Evolutionary conservation across 2,888 invertebrate species (phyloP).

Genomic region (Coelogynopora nodosa): DNA sequence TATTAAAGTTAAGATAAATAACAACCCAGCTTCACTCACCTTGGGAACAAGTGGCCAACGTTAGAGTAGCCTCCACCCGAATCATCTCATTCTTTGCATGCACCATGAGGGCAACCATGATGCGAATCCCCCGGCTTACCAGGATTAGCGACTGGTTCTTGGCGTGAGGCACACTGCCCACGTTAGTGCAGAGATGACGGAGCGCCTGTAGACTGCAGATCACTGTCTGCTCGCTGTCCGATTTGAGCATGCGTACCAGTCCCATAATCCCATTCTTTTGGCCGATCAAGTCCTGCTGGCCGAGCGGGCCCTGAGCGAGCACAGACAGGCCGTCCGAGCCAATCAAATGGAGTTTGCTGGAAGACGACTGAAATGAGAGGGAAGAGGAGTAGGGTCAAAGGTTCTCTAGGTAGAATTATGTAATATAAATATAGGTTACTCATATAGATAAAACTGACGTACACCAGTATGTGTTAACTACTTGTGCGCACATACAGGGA

Average conservation of each 20-base stretch:
- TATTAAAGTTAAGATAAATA: no score
- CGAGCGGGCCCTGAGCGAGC: conserved; percentile 57
- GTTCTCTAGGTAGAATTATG: no score
- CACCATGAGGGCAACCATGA: conserved; percentile 58
- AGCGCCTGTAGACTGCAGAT: conserved; percentile 57
- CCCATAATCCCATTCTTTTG: conserved; percentile 55
- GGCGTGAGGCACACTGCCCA: conserved; percentile 56
- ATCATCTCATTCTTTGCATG: conserved; percentile 56
- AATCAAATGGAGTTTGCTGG: conserved; percentile 57
- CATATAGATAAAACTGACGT: no score
- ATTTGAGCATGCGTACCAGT: conserved; percentile 54
- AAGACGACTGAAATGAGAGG: conserved; percentile 40
- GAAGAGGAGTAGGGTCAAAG: no score
- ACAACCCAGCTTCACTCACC: conserved; percentile 59
- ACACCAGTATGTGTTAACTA: no score
- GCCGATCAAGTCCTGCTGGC: conserved; percentile 55
- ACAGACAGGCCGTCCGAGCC: conserved; percentile 59
- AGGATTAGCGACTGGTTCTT: conserved; percentile 52
- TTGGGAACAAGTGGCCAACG: conserved; percentile 56
- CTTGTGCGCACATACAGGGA: no score
- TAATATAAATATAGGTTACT: no score
- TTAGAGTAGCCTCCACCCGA: conserved; percentile 58
- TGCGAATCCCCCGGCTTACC: conserved; percentile 55
- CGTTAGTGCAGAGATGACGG: conserved; percentile 56
- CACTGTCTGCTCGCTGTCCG: conserved; percentile 57